Evolutionary conservation across 2,888 invertebrate genomes (phyloP).

Genomic region (Drosophila pseudotalamancana): DNA sequence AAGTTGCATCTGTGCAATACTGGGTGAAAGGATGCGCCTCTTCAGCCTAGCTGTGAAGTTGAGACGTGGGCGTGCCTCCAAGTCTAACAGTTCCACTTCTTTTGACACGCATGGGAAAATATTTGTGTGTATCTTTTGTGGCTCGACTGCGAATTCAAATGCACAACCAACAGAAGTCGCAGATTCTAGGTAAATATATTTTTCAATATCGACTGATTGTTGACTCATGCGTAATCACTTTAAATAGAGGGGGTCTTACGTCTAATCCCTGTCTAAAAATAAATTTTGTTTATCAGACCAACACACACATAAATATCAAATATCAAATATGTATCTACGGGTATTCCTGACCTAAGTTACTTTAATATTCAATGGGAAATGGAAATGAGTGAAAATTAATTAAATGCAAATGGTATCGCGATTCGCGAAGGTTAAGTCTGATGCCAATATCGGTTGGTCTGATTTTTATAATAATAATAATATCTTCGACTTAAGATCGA

Average conservation of each 20-base stretch:
- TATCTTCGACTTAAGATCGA: too few relatives aligned
- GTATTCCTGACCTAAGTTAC: constrained; percentile 64
- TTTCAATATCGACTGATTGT: constrained; percentile 40
- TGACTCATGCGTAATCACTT: constrained; percentile 29
- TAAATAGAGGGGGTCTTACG: background rate
- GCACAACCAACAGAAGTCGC: constrained; percentile 29
- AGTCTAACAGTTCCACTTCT: constrained; percentile 21
- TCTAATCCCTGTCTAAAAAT: constrained; percentile 37
- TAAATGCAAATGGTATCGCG: constrained; percentile 1
- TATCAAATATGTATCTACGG: background rate
- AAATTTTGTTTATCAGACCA: constrained; percentile 32
- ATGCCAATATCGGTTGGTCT: background rate
- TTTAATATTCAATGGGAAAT: constrained; percentile 16
- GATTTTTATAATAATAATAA: too few relatives aligned
- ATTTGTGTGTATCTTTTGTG: constrained; percentile 10
- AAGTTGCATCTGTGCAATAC: constrained; percentile 24
- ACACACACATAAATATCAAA: background rate
- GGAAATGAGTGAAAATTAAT: background rate
- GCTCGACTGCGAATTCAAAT: constrained; percentile 42
- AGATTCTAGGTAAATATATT: constrained; percentile 35
- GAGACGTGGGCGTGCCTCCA: constrained; percentile 53
- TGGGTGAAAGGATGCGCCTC: constrained; percentile 66
- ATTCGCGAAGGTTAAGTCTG: background rate
- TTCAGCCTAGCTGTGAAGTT: background rate
- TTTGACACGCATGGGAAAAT: constrained; percentile 60